Evolutionary conservation across 2,888 invertebrate genomes (phyloP), one percentile per base, ranked within the genome.

Genomic region (Ypsolopha scabrella): DNA sequence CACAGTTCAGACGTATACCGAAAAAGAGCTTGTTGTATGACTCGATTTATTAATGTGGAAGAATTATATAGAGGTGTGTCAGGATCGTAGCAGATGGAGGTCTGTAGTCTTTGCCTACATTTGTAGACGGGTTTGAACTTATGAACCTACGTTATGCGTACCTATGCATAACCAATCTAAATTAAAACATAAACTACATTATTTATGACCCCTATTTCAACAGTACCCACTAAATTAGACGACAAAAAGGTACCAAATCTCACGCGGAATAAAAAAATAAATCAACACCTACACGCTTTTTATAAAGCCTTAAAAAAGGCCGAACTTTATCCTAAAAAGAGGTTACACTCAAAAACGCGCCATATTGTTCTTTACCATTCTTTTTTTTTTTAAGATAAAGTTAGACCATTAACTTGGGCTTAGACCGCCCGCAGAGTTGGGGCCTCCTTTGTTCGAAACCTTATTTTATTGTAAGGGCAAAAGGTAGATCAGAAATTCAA

Each of bases 211-310:
- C 4, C 56, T 38, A 38, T 2, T 2, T 8, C 38, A 38, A 38
- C n/a, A 38, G 38, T n/a, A 8, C 38, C 9, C 8, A 38, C 38
- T 6, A 43, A 43, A 43, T 13, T 13, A 11, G 8, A 43, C 7
- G 10, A 41, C 49, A 38, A 49, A 39, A 50, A 43, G 43, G 24
- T 50, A 14, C 50, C 14, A 50, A 50, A 36, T 44, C 43, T 44
- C 43, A 43, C 43, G 37, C n/a, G 33, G 41, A 14, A 14, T 41
- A 50, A 41, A 50, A 50, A 50, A 48, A 35, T 11, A 65, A 67
- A 70, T 69, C 65, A 68, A 67, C 69, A 59, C 71, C 71, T 62
- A 70, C 70, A 52, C 61, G 9, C n/a, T 46, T 46, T 46, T 55
- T 48, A 55, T 53, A 48, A 24, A 24, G 24, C 24, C 24, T 24